These are phyloP conservation scores for Yasuhikotakia modesta DNA, from an alignment of 2,797 vertebrate genomes.

Conservation along the genomic window DNA sequence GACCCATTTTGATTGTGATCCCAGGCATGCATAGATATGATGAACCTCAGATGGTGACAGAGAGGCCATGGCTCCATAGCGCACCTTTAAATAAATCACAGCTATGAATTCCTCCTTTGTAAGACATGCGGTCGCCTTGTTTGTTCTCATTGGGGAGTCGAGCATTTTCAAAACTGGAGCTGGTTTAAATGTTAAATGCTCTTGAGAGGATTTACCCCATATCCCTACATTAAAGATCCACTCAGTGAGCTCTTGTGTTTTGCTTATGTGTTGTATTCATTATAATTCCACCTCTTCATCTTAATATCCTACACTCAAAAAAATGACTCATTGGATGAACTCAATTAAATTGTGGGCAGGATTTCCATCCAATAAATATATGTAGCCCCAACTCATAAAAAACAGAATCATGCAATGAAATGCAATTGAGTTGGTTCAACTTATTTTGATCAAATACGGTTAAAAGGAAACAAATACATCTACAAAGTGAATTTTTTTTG, in stretches of 20 bases:
- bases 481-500: too few relatives aligned
- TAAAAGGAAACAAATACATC: too few relatives aligned
- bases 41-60: neutral
- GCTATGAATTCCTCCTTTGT: constrained; percentile 1
- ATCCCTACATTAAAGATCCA: constrained; percentile 24
- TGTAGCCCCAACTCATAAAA: too few relatives aligned
- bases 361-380: too few relatives aligned
- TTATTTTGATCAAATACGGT: too few relatives aligned
- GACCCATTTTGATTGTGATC: too few relatives aligned
- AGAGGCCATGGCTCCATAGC: neutral
- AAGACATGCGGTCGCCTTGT: neutral
- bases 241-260: constrained; percentile 24
- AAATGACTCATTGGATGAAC: too few relatives aligned
- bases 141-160: constrained; percentile 23
- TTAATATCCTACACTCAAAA: constrained; percentile 33
- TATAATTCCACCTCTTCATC: constrained; percentile 35
- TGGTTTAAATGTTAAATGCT: constrained; percentile 43
- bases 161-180: constrained; percentile 9
- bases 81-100: neutral
- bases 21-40: too few relatives aligned
- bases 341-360: too few relatives aligned
- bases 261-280: constrained; percentile 49
- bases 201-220: constrained; percentile 26
- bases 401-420: too few relatives aligned
- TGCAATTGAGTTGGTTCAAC: too few relatives aligned